A percentile compares a stretch with the other conserved stretches of the same genome.
Evolutionary conservation across 2,113 vertebrate genomes (phyloP).

Genomic region (cat (Felis catus)): F.catus_Fca126_mat1.0 CM031421.1:12348001-12348500

Average conservation of each 20-base stretch:
- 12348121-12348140: not conserved
- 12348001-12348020: not conserved
- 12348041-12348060: not conserved
- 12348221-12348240: not conserved
- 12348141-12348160: not conserved
- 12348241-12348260: not conserved
- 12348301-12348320: not conserved
- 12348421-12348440: not conserved
- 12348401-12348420: not conserved
- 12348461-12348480: not conserved
- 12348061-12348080: not conserved
- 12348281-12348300: not conserved
- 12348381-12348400: not conserved
- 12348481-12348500: not conserved
- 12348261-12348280: not conserved
- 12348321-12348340: not conserved
- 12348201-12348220: not conserved
- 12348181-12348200: not conserved
- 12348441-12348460: not conserved
- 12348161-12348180: not conserved
- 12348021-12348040: no score
- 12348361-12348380: not conserved
- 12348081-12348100: not conserved
- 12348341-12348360: not conserved
- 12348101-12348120: not conserved